Evolutionary conservation across 2,797 vertebrate species (phyloP).

Genomic region (Thaleichthys pacificus): DNA sequence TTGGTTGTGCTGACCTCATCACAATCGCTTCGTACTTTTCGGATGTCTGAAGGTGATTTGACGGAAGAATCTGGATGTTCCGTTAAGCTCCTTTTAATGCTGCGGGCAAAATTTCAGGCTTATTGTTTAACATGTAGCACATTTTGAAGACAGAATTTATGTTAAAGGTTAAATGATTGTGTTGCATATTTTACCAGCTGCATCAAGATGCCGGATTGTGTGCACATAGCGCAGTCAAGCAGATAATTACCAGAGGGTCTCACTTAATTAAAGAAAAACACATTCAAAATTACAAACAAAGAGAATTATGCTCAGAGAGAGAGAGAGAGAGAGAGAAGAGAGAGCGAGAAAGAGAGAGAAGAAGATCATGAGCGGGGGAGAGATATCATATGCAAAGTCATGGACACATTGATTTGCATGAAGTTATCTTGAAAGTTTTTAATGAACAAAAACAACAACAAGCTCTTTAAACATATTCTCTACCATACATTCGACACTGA

Average conservation of each 20-base stretch:
- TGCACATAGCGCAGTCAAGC: slow-evolving; percentile 29
- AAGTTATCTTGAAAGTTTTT: not conserved
- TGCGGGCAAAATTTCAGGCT: too few species aligned
- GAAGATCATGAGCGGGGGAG: not conserved
- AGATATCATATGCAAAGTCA: not conserved
- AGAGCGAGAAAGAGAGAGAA: not conserved
- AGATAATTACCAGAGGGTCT: slow-evolving; percentile 36
- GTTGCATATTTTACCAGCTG: too few species aligned
- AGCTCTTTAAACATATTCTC: too few species aligned
- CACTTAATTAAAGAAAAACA: slow-evolving; percentile 36
- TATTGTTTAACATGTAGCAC: too few species aligned
- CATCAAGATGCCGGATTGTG: too few species aligned
- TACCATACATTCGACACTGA: too few species aligned
- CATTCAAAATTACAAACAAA: not conserved
- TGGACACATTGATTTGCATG: not conserved
- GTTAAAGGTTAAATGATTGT: too few species aligned
- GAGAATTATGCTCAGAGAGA: not conserved
- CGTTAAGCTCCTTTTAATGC: not conserved
- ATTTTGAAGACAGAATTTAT: too few species aligned
- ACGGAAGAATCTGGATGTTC: slow-evolving; percentile 5
- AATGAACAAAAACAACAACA: not conserved
- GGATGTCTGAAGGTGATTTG: slow-evolving; percentile 48
- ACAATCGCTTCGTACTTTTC: slow-evolving; percentile 63
- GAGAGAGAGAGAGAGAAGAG: too few species aligned
- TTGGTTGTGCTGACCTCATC: slow-evolving; percentile 65